Evolutionary conservation across 1,140 invertebrate genomes (phyloP).

Genomic region (Caenorhabditis remanei): DNA sequence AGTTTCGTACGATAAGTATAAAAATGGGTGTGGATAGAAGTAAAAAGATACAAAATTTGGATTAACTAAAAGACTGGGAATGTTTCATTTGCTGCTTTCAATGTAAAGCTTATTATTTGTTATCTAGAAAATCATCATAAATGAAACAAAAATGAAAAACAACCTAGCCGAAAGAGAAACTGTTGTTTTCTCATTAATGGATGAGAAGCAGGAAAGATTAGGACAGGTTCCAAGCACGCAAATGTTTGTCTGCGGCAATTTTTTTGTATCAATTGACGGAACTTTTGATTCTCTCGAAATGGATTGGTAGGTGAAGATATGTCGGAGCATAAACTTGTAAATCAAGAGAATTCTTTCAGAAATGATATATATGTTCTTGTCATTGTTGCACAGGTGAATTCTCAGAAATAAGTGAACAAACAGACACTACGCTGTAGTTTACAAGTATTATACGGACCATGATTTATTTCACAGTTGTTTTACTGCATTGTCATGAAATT

Average conservation of each 20-base stretch:
- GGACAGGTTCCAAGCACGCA: background rate
- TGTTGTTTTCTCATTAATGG: no score
- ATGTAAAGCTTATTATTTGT: no score
- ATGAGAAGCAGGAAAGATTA: background rate
- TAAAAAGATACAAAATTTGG: background rate
- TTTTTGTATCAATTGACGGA: no score
- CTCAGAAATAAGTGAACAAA: background rate
- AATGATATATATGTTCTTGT: no score
- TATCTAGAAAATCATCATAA: no score
- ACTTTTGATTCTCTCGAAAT: no score
- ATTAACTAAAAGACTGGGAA: no score
- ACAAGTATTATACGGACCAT: conserved; percentile 4
- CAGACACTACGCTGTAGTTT: background rate
- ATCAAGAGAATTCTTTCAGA: no score
- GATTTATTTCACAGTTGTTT: background rate
- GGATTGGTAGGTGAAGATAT: no score
- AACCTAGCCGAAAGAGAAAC: no score
- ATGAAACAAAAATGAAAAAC: background rate
- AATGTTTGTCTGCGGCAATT: background rate
- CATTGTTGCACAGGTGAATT: background rate
- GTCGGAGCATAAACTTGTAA: no score
- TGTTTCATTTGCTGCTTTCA: no score
- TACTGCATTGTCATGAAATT: background rate
- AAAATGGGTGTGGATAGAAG: background rate
- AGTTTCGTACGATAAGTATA: background rate